Evolutionary conservation across 2,888 invertebrate species (phyloP).

Genomic region (Ctenicera cuprea): DNA sequence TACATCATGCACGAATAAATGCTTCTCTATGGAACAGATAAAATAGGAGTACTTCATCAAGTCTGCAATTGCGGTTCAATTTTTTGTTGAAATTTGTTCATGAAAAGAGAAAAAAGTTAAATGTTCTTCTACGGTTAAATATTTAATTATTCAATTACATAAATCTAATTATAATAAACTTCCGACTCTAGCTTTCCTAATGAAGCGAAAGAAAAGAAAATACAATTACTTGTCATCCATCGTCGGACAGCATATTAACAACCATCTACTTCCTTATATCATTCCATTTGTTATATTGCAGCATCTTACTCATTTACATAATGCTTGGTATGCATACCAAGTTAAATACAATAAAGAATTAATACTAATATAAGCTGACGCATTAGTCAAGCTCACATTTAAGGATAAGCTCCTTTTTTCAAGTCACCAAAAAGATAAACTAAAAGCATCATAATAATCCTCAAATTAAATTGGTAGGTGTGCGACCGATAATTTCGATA

Average conservation of each 20-base stretch:
- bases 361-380: slow-evolving; percentile 31
- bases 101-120: too few relatives aligned
- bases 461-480: slow-evolving; percentile 39
- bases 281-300: slow-evolving; percentile 24
- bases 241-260: slow-evolving; percentile 13
- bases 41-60: too few relatives aligned
- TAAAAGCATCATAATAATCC: slow-evolving; percentile 33
- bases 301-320: slow-evolving; percentile 22
- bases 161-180: too few relatives aligned
- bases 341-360: slow-evolving; percentile 24
- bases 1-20: too few relatives aligned
- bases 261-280: slow-evolving; percentile 11
- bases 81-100: too few relatives aligned
- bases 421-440: slow-evolving; percentile 28
- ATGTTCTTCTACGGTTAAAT: too few relatives aligned
- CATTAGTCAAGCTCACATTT: slow-evolving; percentile 32
- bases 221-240: slow-evolving; percentile 13
- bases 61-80: too few relatives aligned
- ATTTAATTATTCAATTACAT: too few relatives aligned
- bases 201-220: not conserved
- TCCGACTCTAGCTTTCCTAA: not conserved
- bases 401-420: slow-evolving; percentile 15
- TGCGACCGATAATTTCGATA: slow-evolving; percentile 40
- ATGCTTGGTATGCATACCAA: slow-evolving; percentile 26
- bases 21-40: too few relatives aligned